A percentile compares a stretch with the other conserved stretches of the same genome.
Evolutionary conservation across 2,113 vertebrate genomes (phyloP).

Genomic region (Passer montanus): DNA sequence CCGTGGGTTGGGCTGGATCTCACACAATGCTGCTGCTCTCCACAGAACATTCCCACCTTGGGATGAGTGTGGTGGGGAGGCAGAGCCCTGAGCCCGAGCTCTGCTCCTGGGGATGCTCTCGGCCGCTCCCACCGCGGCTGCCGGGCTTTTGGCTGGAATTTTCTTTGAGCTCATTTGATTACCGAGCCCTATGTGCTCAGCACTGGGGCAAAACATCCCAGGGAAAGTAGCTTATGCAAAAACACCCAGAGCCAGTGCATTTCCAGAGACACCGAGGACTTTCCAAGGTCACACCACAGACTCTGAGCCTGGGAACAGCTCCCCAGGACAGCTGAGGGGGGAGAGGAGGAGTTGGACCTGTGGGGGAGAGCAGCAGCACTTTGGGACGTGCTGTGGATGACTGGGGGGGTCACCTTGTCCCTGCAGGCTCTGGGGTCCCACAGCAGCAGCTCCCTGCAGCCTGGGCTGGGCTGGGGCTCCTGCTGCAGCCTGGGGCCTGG

Average conservation of each 20-base stretch:
- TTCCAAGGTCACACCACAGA: background rate
- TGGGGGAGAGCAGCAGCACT: background rate
- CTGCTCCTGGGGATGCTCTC: background rate
- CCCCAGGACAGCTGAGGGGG: background rate
- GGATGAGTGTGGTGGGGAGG: background rate
- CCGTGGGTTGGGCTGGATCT: accelerated
- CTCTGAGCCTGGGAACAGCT: accelerated
- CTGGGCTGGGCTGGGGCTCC: background rate
- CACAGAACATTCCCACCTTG: background rate
- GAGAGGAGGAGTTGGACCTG: accelerated
- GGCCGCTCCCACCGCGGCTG: background rate
- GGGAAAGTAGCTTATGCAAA: conserved; percentile 28
- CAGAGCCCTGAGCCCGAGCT: accelerated
- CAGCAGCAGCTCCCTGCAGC: background rate
- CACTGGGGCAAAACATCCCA: background rate
- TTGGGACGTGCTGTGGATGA: background rate
- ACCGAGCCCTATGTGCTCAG: background rate
- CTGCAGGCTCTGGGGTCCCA: background rate
- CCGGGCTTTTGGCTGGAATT: background rate
- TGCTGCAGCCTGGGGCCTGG: background rate
- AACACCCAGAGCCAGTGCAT: background rate
- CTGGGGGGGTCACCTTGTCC: background rate
- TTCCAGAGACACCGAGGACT: background rate
- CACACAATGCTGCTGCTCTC: accelerated
- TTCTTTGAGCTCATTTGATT: conserved; percentile 31